These are phyloP conservation scores for Tapirus indicus DNA, from an alignment of 2,797 vertebrate genomes.

Conservation along the genomic window DNA sequence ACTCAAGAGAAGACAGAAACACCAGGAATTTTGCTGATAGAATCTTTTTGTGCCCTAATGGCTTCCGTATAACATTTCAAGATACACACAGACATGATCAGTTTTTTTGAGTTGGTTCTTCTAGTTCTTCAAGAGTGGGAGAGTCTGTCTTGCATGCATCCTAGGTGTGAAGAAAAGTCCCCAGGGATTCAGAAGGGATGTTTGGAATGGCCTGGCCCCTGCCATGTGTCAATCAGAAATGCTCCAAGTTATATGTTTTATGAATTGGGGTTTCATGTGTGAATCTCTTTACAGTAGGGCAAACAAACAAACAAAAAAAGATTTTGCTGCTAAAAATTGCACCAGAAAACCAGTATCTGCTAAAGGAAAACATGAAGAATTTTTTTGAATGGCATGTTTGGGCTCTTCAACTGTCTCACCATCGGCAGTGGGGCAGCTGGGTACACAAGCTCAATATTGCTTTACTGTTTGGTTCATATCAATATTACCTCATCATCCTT, in stretches of 20 bases:
- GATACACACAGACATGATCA: neutral
- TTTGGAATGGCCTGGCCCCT: neutral
- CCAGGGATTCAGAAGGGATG: neutral
- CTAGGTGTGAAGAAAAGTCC: neutral
- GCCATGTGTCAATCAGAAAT: neutral
- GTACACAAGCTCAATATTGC: constrained; percentile 50
- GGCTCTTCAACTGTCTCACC: constrained; percentile 1
- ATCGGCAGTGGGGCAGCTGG: constrained; percentile 58
- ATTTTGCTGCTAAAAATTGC: constrained; percentile 65
- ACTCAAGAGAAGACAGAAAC: neutral
- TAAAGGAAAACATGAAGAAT: constrained; percentile 17
- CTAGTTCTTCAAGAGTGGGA: neutral
- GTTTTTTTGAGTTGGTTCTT: neutral
- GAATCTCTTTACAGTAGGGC: neutral
- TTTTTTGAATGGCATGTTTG: constrained; percentile 16
- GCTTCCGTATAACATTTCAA: neutral
- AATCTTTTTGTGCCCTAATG: neutral
- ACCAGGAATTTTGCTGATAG: neutral
- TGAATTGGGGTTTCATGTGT: constrained; percentile 48
- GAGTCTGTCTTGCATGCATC: neutral
- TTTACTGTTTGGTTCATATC: constrained; percentile 74
- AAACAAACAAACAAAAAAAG: neutral
- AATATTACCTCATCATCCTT: constrained; percentile 53
- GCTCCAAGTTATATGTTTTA: neutral
- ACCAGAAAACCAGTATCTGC: neutral